Evolutionary conservation across 2,797 vertebrate species (phyloP).

Genomic region (Anguilla obscura): DNA sequence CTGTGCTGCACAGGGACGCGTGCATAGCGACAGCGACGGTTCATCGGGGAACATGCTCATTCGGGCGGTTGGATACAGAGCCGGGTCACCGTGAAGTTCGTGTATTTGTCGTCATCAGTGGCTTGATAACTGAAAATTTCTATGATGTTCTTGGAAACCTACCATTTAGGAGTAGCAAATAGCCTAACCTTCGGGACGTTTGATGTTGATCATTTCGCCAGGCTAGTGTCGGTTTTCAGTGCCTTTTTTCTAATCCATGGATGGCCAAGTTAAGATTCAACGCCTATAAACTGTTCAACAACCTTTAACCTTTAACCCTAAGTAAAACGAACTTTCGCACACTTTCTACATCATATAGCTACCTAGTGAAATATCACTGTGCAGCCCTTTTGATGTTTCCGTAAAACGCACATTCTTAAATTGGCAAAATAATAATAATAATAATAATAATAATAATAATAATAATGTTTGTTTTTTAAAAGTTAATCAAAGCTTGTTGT

Average conservation of each 20-base stretch:
- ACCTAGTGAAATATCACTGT: background rate
- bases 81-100: background rate
- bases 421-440: background rate
- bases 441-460: too few relatives aligned
- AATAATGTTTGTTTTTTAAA: background rate
- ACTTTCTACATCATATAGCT: background rate
- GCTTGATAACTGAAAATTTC: background rate
- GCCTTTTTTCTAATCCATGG: background rate
- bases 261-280: background rate
- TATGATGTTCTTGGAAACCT: background rate
- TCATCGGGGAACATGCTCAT: background rate
- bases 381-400: background rate
- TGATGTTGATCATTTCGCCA: background rate
- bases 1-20: background rate
- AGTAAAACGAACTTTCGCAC: background rate
- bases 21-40: background rate
- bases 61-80: background rate
- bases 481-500: background rate
- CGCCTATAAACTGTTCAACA: background rate
- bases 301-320: background rate
- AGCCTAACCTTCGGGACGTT: background rate
- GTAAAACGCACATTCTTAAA: background rate
- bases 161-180: background rate
- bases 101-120: background rate
- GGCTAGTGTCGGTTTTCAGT: background rate